phyloP scores from a whole-genome alignment of 2,888 invertebrate species.

The Tipula unca region DNA sequence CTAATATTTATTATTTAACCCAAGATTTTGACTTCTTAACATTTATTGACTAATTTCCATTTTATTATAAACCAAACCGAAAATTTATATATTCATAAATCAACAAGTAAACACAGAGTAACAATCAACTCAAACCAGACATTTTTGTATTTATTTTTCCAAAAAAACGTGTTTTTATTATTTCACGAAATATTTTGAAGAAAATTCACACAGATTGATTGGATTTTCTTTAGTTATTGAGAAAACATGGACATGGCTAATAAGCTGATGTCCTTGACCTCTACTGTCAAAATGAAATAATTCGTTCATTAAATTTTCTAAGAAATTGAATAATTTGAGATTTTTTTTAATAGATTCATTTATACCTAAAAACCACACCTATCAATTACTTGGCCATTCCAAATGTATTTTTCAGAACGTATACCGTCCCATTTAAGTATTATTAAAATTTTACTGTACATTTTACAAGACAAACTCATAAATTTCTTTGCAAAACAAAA shows the following conservation, averaged over 20 bases:
- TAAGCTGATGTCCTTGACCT: background rate
- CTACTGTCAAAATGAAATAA: background rate
- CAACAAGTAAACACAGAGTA: background rate
- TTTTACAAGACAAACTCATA: background rate
- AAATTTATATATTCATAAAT: background rate
- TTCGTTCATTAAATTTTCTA: background rate
- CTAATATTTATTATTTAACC: background rate
- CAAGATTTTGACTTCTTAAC: background rate
- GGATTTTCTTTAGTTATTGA: background rate
- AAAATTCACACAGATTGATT: background rate
- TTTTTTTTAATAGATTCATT: background rate
- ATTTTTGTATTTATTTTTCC: background rate
- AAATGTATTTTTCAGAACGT: background rate
- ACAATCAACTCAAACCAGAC: background rate
- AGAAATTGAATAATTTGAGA: background rate
- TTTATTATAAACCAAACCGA: background rate
- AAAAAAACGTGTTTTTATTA: background rate
- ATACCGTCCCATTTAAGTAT: background rate
- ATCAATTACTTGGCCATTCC: background rate
- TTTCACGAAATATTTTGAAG: background rate
- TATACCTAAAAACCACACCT: background rate
- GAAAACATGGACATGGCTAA: background rate
- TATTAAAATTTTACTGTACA: background rate
- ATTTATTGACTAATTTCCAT: background rate
- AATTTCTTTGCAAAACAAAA: background rate